Evolutionary conservation across 2,113 vertebrate species (phyloP), one percentile per base, ranked within the genome.

Genomic region (Gobio gobio): DNA sequence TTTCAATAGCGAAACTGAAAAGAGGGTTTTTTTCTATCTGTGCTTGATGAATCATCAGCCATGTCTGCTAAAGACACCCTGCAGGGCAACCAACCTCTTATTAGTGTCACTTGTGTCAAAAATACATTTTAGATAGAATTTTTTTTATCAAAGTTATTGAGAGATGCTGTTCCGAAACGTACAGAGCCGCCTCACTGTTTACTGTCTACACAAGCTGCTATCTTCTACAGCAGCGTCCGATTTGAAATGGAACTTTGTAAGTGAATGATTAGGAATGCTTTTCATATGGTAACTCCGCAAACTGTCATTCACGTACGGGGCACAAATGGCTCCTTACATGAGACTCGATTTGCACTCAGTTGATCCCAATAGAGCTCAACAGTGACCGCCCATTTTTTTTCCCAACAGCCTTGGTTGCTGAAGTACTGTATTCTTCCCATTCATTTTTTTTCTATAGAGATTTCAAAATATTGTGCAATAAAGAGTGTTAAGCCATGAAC

Each of bases 1-100:
- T 82, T 82, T 84, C 87, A 86, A 86, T 88, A 84, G 82, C 14
- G 14, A 58, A 47, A 77, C 70, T 63, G 72, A 78, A 84, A 73
- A 78, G 70, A 29, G n/a, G 81, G 61, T 40, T 6, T 40, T 40
- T 29, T 29, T 29, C 63, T n/a, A n/a, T 82, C 83, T 74, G 29
- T 80, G 83, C 51, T 79, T 83, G 83, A 83, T 85, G 64, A 63
- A 88, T 88, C 64, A 78, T 82, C 64, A 86, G 77, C 78, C 86
- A 80, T 63, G 61, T 77, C 59, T 82, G 83, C 80, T 85, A 85
- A 85, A 79, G 76, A 87, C 61, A 68, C 86, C 83, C 86, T 82
- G 78, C 72, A 82, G 78, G 83, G 63, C 59, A 74, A 84, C 43
- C 73, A 81, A 61, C 83, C 82, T 88, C 83, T 85, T 76, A 77